Base-by-base conservation (phyloP, 2,888 invertebrate species). In the Ceriagrion tenellum region DNA sequence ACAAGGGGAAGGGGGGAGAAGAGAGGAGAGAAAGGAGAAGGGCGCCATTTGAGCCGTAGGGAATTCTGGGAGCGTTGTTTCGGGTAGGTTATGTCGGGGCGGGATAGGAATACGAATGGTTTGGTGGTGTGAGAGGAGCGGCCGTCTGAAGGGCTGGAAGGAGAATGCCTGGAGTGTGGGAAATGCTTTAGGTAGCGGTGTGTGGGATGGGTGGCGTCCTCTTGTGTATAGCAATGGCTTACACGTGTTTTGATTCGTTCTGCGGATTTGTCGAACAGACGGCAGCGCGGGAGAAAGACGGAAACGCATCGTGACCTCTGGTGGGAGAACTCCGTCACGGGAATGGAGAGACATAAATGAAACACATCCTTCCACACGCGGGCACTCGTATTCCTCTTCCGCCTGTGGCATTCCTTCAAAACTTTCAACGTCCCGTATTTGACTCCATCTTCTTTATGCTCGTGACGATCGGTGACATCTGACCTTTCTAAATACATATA, bases 31-130 rank as follows among this genome's bases (percentile, higher is more conserved):
- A 23, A n/a, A 35, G 59, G 91, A 10, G 93, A 26, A 59, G 93
- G 93, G 93, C 47, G 93, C 93, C 93, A 93, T 93, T 93, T 55
- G 63, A 69, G 93, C 93, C 40, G 40, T 55, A 93, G 93, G 93
- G 93, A 93, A 93, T 93, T 93, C 93, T 63, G 40, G 69, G 93
- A 69, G 93, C 69, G 93, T 93, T 93, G 93, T 93, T 93, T 93
- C 93, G 93, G 93, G 93, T 93, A 93, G 93, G 93, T 93, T 93
- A 93, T 93, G 93, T 63, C 93, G 69, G 93, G n/a, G 40, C 93
- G 47, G 69, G 74, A 69, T 93, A 69, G 93, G 93, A 93, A 93
- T 93, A 93, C 93, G 93, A 93, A 93, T 93, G 93, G 93, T 69
- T 40, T 23, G n/a, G 69, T 69, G 69, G 69, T 10, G 55, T 89